phyloP scores from a whole-genome alignment of 1,140 invertebrate species.

The Lepidostoma basale region DNA sequence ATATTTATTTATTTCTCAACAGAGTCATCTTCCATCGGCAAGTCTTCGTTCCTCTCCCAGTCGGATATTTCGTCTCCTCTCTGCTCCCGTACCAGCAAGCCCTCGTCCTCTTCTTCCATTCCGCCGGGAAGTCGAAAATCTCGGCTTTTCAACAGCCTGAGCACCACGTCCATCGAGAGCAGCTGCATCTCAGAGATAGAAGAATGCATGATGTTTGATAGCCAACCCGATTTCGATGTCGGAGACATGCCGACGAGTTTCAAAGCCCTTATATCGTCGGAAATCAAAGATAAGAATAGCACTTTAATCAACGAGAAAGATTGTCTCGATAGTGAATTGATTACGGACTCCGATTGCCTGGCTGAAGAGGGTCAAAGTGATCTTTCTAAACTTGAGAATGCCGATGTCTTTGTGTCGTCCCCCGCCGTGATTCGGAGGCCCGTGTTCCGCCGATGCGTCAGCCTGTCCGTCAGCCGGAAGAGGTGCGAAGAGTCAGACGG shows the following conservation, averaged over 20 bases:
- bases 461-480: conserved; percentile 16
- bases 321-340: neutral
- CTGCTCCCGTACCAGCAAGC: neutral
- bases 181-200: conserved; percentile 39
- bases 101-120: neutral
- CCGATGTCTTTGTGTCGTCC: neutral
- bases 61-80: neutral
- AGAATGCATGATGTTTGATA: conserved; percentile 38
- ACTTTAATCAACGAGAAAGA: neutral
- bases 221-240: conserved; percentile 1
- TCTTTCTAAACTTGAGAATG: neutral
- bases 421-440: neutral
- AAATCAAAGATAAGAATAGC: conserved; percentile 24
- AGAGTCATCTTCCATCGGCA: too few relatives aligned
- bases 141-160: conserved; percentile 28
- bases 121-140: conserved; percentile 14
- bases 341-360: neutral
- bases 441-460: conserved; percentile 17
- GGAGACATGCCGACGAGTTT: conserved; percentile 21
- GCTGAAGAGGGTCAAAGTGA: neutral
- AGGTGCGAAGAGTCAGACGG: conserved; percentile 29
- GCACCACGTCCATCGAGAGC: conserved; percentile 34
- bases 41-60: too few relatives aligned
- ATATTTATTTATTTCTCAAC: too few relatives aligned
- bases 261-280: conserved; percentile 26